Evolutionary conservation across 2,113 vertebrate species (phyloP).

Genomic region (Axis porcinus): DNA sequence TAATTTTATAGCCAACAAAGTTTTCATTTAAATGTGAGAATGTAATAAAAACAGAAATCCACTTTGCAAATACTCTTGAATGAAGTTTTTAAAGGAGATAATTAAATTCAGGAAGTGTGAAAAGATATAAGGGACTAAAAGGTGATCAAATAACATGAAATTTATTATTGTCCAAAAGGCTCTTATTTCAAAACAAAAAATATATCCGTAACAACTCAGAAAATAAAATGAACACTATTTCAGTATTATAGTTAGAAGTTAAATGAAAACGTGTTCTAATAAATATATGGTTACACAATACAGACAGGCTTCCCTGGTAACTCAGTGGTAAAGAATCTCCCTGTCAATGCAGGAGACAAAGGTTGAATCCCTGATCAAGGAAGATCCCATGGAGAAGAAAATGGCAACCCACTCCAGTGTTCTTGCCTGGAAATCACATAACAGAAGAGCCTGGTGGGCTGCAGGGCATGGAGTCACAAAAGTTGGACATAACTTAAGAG

Average conservation of each 20-base stretch:
- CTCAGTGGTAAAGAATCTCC: background rate
- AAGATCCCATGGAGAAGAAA: background rate
- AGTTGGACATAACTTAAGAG: background rate
- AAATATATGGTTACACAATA: background rate
- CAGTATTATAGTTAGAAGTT: background rate
- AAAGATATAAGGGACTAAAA: background rate
- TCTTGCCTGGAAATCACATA: background rate
- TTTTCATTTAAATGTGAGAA: background rate
- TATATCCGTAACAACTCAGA: background rate
- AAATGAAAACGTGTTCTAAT: background rate
- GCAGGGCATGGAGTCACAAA: background rate
- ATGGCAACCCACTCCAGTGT: background rate
- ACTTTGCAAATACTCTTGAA: background rate
- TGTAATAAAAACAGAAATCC: background rate
- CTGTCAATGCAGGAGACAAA: background rate
- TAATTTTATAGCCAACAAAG: background rate
- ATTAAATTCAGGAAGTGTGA: background rate
- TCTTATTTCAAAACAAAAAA: background rate
- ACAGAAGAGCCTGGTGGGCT: background rate
- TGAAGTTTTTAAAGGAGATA: background rate
- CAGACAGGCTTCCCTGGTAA: background rate
- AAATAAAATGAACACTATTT: background rate
- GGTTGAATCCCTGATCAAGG: background rate
- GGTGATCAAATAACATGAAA: background rate
- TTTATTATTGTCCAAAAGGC: background rate